phyloP scores from a whole-genome alignment of 2,888 invertebrate genomes.

The Oligia strigilis region DNA sequence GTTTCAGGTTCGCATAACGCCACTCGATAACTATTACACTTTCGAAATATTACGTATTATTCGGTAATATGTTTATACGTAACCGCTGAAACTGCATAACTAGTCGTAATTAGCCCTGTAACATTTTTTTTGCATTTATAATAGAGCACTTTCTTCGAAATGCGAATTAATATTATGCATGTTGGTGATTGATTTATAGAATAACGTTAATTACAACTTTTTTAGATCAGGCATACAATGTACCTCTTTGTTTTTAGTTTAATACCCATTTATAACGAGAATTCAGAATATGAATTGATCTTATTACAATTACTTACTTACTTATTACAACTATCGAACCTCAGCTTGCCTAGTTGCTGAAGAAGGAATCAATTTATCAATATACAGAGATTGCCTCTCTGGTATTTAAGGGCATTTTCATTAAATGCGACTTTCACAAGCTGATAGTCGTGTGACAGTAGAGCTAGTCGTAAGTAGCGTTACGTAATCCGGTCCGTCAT shows the following conservation, averaged over 20 bases:
- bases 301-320: neutral
- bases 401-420: constrained; percentile 44
- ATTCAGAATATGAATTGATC: neutral
- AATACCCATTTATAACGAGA: neutral
- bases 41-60: constrained; percentile 88
- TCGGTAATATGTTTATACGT: constrained; percentile 83
- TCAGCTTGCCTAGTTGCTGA: neutral
- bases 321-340: too few species aligned
- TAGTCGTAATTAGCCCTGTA: constrained; percentile 63
- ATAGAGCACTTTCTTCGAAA: constrained; percentile 54
- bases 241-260: neutral
- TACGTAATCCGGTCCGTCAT: constrained; percentile 87
- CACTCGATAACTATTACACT: constrained; percentile 87
- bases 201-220: neutral
- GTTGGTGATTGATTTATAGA: constrained; percentile 20
- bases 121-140: constrained; percentile 53
- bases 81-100: constrained; percentile 79
- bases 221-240: neutral
- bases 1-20: constrained; percentile 88
- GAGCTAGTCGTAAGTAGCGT: constrained; percentile 83
- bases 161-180: constrained; percentile 31
- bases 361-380: constrained; percentile 24
- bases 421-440: constrained; percentile 75
- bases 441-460: constrained; percentile 78
- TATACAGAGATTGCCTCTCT: neutral